Evolutionary conservation across 2,888 invertebrate species (phyloP).

Genomic region (Galerucella calmariensis): DNA sequence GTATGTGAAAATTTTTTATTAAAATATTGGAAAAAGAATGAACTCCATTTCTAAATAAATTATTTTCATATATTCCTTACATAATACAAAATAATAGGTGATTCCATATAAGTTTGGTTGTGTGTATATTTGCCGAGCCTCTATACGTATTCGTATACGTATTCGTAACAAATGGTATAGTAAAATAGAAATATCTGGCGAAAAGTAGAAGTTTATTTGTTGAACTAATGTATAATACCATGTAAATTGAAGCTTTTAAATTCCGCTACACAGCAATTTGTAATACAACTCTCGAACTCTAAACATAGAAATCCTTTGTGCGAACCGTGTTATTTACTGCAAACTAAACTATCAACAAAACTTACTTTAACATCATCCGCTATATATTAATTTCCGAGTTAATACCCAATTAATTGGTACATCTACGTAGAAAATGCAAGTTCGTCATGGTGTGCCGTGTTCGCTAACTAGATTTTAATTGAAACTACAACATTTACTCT

Average conservation of each 20-base stretch:
- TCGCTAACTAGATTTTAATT: constrained; percentile 59
- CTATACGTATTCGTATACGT: no score
- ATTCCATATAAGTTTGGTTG: no score
- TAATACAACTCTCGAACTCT: background rate
- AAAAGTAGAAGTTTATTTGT: background rate
- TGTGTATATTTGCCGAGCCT: no score
- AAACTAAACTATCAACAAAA: constrained; percentile 25
- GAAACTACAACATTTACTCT: constrained; percentile 58
- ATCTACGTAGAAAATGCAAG: constrained; percentile 41
- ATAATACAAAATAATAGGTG: no score
- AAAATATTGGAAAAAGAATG: no score
- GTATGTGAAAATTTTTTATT: no score
- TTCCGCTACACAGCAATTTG: background rate
- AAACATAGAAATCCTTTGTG: constrained; percentile 13
- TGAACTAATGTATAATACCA: background rate
- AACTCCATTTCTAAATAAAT: no score
- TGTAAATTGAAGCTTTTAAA: background rate
- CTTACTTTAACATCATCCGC: constrained; percentile 27
- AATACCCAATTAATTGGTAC: constrained; percentile 38
- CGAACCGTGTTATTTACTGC: background rate
- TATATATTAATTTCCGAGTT: constrained; percentile 33
- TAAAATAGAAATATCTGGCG: no score
- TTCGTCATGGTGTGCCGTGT: constrained; percentile 48
- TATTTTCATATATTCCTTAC: no score
- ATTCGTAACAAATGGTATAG: no score